Evolutionary conservation across 2,113 vertebrate species (phyloP).

Genomic region (Raja brachyura): DNA sequence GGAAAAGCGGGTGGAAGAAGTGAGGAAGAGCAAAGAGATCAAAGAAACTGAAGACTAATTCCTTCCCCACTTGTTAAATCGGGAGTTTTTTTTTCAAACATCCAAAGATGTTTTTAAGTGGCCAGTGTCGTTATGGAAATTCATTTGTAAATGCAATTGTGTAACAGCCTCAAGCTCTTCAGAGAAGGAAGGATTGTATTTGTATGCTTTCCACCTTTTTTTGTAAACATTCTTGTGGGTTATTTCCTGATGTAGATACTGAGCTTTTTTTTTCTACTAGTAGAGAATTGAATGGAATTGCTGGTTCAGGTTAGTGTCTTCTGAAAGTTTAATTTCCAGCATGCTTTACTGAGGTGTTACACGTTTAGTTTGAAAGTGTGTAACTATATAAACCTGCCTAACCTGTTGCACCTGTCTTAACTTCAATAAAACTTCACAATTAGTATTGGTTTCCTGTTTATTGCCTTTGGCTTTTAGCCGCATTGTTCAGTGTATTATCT

Average conservation of each 20-base stretch:
- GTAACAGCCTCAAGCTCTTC: background rate
- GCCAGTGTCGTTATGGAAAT: constrained; percentile 10
- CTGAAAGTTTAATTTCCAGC: constrained; percentile 11
- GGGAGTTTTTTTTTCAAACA: constrained; percentile 41
- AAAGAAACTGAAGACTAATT: constrained; percentile 73
- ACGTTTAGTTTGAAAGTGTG: constrained; percentile 28
- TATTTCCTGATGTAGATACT: constrained; percentile 27
- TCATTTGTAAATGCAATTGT: constrained; percentile 30
- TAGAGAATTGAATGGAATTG: constrained; percentile 33
- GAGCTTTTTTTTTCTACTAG: constrained; percentile 25
- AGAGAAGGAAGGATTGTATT: constrained; percentile 16
- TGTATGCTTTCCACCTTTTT: constrained; percentile 26
- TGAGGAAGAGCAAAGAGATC: constrained; percentile 85
- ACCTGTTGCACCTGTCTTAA: constrained; percentile 21
- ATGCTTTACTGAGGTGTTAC: constrained; percentile 35
- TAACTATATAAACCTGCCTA: constrained; percentile 33
- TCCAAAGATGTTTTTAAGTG: constrained; percentile 35
- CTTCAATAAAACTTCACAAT: constrained; percentile 35
- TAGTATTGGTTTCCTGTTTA: background rate
- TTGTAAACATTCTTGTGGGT: constrained; percentile 25
- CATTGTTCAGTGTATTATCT: background rate
- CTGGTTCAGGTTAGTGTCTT: constrained; percentile 13
- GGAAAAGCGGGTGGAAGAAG: constrained; percentile 93
- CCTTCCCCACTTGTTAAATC: constrained; percentile 48
- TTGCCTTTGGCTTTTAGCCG: too few relatives aligned